Evolutionary conservation across 2,888 invertebrate species (phyloP).

Genomic region (Laothoe populi): DNA sequence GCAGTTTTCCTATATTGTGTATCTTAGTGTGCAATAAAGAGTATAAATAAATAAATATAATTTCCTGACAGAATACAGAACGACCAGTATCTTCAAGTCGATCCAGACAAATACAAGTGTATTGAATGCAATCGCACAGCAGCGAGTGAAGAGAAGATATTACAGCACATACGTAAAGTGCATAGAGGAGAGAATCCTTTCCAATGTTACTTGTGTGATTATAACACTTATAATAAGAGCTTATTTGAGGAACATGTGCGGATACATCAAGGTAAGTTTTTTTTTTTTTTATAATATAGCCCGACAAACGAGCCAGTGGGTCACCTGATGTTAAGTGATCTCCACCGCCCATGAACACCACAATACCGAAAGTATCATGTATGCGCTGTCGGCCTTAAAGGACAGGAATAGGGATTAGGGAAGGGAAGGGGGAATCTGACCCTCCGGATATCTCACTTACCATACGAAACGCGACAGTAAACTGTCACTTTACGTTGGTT

Average conservation of each 20-base stretch:
- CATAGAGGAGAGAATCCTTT: constrained; percentile 68
- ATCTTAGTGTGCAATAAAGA: too few species aligned
- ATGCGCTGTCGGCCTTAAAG: too few species aligned
- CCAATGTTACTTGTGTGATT: constrained; percentile 72
- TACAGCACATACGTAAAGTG: constrained; percentile 57
- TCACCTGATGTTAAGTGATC: too few species aligned
- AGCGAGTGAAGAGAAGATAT: constrained; percentile 57
- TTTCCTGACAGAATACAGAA: background rate
- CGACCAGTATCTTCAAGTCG: background rate
- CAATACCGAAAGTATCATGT: too few species aligned
- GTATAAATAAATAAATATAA: background rate
- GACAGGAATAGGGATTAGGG: too few species aligned
- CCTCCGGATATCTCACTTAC: too few species aligned
- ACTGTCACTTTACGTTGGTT: too few species aligned
- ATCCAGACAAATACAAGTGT: background rate
- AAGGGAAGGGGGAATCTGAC: too few species aligned
- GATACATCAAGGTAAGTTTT: constrained; percentile 61
- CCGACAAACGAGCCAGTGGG: too few species aligned
- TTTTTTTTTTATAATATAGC: background rate
- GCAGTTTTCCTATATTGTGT: too few species aligned
- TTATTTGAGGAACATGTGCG: constrained; percentile 68
- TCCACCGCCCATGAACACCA: too few species aligned
- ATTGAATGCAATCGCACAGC: constrained; percentile 17
- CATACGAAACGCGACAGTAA: too few species aligned
- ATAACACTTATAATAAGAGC: constrained; percentile 65